These are phyloP conservation scores for Lasioglossum villosulum DNA, from an alignment of 2,888 invertebrate genomes.

Conservation along the genomic window DNA sequence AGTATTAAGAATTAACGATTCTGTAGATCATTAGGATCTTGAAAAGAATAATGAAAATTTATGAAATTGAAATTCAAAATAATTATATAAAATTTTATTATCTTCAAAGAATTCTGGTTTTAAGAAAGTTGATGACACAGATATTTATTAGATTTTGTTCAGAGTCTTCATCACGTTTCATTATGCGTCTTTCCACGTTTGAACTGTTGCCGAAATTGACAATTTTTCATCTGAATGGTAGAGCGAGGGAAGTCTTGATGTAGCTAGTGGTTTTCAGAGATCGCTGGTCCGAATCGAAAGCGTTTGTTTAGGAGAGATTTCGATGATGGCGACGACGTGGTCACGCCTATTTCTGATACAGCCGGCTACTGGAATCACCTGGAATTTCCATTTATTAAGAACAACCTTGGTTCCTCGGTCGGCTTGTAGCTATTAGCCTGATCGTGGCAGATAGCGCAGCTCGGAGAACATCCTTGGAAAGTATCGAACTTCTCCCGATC, in stretches of 20 bases:
- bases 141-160: too few relatives aligned
- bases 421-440: conserved; percentile 67
- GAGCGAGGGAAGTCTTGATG: background rate
- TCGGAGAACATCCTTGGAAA: conserved; percentile 36
- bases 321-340: background rate
- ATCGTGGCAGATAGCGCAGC: conserved; percentile 53
- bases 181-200: too few relatives aligned
- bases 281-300: background rate
- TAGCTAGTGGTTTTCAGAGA: background rate
- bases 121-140: too few relatives aligned
- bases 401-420: background rate
- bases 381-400: conserved; percentile 70
- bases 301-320: background rate
- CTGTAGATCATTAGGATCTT: too few relatives aligned
- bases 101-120: too few relatives aligned
- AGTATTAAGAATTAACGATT: too few relatives aligned
- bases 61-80: too few relatives aligned
- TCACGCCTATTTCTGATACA: conserved; percentile 20
- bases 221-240: too few relatives aligned
- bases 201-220: too few relatives aligned
- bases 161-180: too few relatives aligned
- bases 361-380: conserved; percentile 38
- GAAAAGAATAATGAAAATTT: too few relatives aligned
- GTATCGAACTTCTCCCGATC: background rate
- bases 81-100: too few relatives aligned